Percentiles rank a stretch among this genome's conserved stretches.
phyloP scores from a whole-genome alignment of 64 coral and sea anemone genomes.

The Stichodactyla helianthus region DNA sequence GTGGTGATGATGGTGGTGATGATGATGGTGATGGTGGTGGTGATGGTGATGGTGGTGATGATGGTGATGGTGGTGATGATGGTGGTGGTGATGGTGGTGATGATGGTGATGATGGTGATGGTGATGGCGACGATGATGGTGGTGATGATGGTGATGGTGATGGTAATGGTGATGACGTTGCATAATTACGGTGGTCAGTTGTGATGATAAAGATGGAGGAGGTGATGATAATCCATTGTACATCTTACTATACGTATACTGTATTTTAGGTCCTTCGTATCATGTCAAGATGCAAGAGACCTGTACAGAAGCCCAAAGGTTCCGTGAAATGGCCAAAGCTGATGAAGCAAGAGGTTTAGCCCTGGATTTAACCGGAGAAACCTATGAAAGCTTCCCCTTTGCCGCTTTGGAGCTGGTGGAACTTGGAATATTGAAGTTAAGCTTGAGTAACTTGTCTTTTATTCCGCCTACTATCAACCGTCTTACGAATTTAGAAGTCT shows the following conservation, averaged over 20 bases:
- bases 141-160: too few species aligned
- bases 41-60: too few species aligned
- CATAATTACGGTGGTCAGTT: too few species aligned
- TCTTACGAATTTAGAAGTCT: neutral
- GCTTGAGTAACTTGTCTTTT: neutral
- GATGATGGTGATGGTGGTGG: too few species aligned
- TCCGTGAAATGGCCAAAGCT: neutral
- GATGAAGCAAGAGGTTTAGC: neutral
- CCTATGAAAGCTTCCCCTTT: neutral
- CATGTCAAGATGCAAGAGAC: neutral
- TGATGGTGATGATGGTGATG: too few species aligned
- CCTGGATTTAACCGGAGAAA: neutral
- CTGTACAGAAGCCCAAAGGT: neutral
- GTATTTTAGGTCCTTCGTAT: neutral
- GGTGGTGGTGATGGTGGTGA: too few species aligned
- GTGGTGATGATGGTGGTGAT: too few species aligned
- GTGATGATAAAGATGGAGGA: too few species aligned
- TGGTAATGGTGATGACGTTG: too few species aligned
- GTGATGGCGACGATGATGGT: too few species aligned
- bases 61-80: too few species aligned
- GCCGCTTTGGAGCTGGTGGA: neutral
- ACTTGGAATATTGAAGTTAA: neutral
- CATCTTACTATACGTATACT: neutral
- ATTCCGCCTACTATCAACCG: neutral
- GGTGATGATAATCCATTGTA: too few species aligned